These are phyloP conservation scores for Drosophila colorata DNA, from an alignment of 2,888 invertebrate species.

Conservation along the genomic window DNA sequence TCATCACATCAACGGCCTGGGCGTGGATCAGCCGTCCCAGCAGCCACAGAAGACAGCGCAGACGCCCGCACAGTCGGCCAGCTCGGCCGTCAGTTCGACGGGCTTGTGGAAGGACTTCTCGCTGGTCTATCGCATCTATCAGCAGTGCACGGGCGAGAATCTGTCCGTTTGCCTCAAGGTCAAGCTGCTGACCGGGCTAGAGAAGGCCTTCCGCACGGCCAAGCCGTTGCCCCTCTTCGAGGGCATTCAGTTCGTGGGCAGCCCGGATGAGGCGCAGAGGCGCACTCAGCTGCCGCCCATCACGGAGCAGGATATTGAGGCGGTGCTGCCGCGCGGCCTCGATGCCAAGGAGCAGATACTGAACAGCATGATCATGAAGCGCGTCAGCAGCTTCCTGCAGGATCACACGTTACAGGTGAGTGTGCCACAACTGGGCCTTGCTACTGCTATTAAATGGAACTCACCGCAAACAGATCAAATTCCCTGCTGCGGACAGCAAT, in stretches of 20 bases:
- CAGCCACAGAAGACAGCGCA: conserved; percentile 23
- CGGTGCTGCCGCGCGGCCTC: conserved; percentile 90
- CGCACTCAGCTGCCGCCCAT: conserved; percentile 48
- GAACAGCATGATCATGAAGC: conserved; percentile 91
- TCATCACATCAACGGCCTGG: conserved; percentile 67
- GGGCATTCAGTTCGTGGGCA: conserved; percentile 91
- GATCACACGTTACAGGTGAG: conserved; percentile 92
- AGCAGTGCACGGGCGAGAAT: conserved; percentile 91
- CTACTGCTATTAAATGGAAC: background rate
- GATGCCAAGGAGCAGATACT: conserved; percentile 90
- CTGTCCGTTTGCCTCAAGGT: conserved; percentile 90
- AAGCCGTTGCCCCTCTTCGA: conserved; percentile 89
- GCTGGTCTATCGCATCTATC: conserved; percentile 92
- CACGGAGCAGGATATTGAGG: conserved; percentile 89
- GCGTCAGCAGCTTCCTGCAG: conserved; percentile 90
- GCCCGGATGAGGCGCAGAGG: conserved; percentile 82
- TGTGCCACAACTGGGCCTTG: background rate
- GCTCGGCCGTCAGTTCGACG: conserved; percentile 45
- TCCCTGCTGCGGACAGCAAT: conserved; percentile 86
- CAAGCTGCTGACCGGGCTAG: conserved; percentile 91
- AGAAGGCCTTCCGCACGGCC: conserved; percentile 88
- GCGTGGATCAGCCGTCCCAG: conserved; percentile 29
- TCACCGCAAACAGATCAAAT: conserved; percentile 87
- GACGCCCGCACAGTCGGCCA: conserved; percentile 13
- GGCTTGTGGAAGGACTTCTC: conserved; percentile 87